Conservation (phyloP, 2,113 vertebrate genomes). For the Myiozetetes cayanensis region DNA sequence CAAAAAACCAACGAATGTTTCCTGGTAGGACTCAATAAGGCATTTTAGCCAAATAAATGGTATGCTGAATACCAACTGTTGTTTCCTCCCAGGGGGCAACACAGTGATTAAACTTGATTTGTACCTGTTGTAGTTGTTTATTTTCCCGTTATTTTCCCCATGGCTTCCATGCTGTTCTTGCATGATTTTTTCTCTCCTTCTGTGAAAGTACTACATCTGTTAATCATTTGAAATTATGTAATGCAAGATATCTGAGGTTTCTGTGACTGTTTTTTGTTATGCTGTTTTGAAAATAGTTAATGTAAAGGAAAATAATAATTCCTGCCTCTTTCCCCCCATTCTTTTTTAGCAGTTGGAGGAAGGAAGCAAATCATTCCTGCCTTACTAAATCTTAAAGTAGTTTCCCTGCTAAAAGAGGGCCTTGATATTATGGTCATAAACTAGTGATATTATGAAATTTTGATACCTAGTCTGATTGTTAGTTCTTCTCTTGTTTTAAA, state of each 20-base stretch:
- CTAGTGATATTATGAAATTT: neutral
- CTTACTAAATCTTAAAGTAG: neutral
- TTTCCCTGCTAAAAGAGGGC: neutral
- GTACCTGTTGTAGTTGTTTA: neutral
- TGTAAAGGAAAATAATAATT: neutral
- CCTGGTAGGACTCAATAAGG: neutral
- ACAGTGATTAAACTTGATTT: neutral
- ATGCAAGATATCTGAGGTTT: neutral
- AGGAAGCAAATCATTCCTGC: neutral
- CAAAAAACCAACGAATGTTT: neutral
- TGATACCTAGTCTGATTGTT: neutral
- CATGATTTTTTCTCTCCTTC: neutral
- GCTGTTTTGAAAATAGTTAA: neutral
- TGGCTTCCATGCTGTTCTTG: neutral
- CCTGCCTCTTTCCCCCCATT: neutral
- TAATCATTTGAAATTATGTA: neutral
- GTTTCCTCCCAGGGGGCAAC: neutral
- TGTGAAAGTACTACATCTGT: neutral
- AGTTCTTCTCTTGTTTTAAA: neutral
- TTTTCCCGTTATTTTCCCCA: neutral
- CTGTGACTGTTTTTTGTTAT: neutral
- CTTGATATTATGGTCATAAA: neutral
- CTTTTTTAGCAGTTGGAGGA: neutral
- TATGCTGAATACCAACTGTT: neutral
- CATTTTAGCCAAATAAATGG: neutral